Evolutionary conservation across 1,140 invertebrate species (phyloP).

Genomic region (Bombus soroeensis): DNA sequence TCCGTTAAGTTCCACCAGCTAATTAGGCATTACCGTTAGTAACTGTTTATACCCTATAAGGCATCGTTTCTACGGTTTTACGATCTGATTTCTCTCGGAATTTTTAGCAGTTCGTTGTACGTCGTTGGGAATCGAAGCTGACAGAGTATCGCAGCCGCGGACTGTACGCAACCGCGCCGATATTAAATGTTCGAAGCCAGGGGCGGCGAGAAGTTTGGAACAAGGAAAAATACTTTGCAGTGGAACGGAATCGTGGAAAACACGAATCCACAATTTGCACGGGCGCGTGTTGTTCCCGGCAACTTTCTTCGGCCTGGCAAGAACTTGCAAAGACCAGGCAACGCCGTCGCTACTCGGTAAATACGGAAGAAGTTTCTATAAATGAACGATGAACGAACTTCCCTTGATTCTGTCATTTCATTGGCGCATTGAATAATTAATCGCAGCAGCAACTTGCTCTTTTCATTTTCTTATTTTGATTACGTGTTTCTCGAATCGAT

Average conservation of each 20-base stretch:
- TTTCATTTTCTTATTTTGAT: not conserved
- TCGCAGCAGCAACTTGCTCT: too few relatives aligned
- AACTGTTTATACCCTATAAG: not conserved
- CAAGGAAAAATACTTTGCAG: constrained; percentile 33
- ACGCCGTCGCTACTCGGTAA: not conserved
- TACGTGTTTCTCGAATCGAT: too few relatives aligned
- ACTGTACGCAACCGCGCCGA: not conserved
- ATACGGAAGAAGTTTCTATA: not conserved
- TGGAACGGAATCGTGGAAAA: not conserved
- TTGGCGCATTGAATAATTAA: not conserved
- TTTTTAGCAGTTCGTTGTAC: not conserved
- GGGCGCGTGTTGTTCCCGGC: not conserved
- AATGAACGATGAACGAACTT: constrained; percentile 11
- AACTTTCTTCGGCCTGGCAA: not conserved
- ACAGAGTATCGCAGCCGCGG: not conserved
- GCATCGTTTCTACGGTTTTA: not conserved
- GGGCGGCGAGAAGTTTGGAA: constrained; percentile 3
- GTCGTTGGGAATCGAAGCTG: not conserved
- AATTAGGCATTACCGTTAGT: not conserved
- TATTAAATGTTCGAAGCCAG: not conserved
- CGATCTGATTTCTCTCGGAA: not conserved
- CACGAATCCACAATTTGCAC: constrained; percentile 10
- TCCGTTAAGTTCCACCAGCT: not conserved
- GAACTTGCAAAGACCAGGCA: not conserved
- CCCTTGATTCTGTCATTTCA: too few relatives aligned